These are phyloP conservation scores for Rhopalosiphum padi DNA, from an alignment of 1,140 invertebrate species.

Conservation along the genomic window DNA sequence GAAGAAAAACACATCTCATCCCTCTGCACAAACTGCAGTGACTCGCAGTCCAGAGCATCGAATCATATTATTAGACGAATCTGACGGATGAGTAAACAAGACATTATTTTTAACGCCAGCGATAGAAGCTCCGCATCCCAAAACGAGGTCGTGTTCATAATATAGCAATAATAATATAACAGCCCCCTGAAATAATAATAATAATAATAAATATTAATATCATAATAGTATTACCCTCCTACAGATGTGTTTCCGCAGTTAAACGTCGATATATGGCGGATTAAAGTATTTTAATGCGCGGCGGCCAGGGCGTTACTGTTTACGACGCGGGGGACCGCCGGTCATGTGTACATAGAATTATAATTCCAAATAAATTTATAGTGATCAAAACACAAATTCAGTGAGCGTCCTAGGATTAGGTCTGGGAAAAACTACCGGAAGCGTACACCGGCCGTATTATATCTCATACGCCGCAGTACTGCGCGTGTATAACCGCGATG, in stretches of 20 bases:
- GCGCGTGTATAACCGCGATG: neutral
- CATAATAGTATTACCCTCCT: neutral
- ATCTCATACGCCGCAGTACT: neutral
- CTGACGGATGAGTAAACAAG: slow-evolving; percentile 24
- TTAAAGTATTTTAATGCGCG: neutral
- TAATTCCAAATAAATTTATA: neutral
- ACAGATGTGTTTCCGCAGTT: neutral
- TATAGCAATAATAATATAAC: neutral
- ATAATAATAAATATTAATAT: neutral
- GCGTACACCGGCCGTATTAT: neutral
- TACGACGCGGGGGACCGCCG: neutral
- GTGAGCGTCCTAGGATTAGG: neutral
- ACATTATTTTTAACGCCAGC: slow-evolving; percentile 9
- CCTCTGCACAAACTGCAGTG: neutral
- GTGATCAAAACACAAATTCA: neutral
- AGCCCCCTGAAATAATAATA: neutral
- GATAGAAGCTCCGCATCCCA: neutral
- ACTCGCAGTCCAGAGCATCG: neutral
- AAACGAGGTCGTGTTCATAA: neutral
- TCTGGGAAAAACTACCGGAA: neutral
- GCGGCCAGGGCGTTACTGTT: neutral
- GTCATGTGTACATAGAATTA: neutral
- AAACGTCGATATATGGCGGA: neutral
- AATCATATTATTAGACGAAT: neutral
- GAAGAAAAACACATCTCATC: neutral